phyloP scores from a whole-genome alignment of 2,113 vertebrate genomes.

The Pygathrix nemaeus region DNA sequence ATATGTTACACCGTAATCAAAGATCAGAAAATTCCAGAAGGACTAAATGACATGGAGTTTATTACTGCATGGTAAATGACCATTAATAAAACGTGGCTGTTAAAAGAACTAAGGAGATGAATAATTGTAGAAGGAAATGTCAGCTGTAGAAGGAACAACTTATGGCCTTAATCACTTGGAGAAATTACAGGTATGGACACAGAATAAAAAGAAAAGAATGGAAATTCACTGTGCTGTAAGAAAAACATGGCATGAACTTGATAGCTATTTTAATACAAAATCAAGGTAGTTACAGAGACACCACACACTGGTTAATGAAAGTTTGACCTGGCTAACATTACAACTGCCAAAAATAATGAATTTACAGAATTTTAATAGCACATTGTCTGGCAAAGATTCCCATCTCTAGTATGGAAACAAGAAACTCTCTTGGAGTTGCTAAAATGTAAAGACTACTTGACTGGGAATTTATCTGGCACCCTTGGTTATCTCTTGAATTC shows the following conservation, averaged over 20 bases:
- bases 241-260: not conserved
- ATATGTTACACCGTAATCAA: constrained; percentile 50
- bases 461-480: not conserved
- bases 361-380: not conserved
- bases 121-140: constrained; percentile 56
- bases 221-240: not conserved
- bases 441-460: not conserved
- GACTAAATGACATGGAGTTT: constrained; percentile 70
- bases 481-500: not conserved
- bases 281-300: not conserved
- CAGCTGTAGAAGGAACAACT: constrained; percentile 43
- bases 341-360: constrained; percentile 31
- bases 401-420: not conserved
- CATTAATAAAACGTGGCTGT: constrained; percentile 49
- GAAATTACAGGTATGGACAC: not conserved
- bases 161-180: constrained; percentile 23
- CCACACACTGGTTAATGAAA: not conserved
- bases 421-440: not conserved
- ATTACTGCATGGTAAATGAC: constrained; percentile 55
- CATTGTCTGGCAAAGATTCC: not conserved
- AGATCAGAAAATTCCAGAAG: constrained; percentile 67
- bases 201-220: constrained; percentile 45
- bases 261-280: not conserved
- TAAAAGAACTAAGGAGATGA: constrained; percentile 36
- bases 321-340: constrained; percentile 12